These are phyloP conservation scores for Meteorus cinctellus DNA, from an alignment of 2,888 invertebrate species.

Conservation along the genomic window DNA sequence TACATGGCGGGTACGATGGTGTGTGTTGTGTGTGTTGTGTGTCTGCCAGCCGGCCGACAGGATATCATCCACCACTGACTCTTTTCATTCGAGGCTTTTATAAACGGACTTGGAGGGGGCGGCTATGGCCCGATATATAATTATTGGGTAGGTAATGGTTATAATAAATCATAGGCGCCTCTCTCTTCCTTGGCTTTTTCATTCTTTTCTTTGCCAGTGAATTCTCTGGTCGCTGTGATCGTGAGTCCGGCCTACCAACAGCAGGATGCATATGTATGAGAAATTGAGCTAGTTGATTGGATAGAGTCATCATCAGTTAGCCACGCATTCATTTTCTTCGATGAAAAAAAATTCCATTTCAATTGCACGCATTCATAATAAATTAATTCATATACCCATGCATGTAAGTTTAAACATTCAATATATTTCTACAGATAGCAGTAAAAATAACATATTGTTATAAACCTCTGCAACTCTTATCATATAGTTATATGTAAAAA, in stretches of 20 bases:
- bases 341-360: slow-evolving; percentile 10
- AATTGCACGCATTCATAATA: neutral
- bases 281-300: slow-evolving; percentile 70
- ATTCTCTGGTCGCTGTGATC: slow-evolving; percentile 2
- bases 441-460: too few species aligned
- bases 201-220: slow-evolving; percentile 43
- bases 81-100: slow-evolving; percentile 54
- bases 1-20: slow-evolving; percentile 19
- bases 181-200: slow-evolving; percentile 59
- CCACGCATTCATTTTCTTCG: slow-evolving; percentile 49
- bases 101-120: slow-evolving; percentile 64
- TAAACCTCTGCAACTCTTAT: too few species aligned
- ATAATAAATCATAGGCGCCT: slow-evolving; percentile 73
- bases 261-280: slow-evolving; percentile 68
- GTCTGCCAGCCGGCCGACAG: slow-evolving; percentile 59
- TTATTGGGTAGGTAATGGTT: slow-evolving; percentile 71
- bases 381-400: too few species aligned
- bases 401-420: too few species aligned
- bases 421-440: too few species aligned
- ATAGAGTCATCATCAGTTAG: slow-evolving; percentile 68
- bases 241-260: slow-evolving; percentile 61
- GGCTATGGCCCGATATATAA: slow-evolving; percentile 72
- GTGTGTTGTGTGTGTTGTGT: slow-evolving; percentile 14
- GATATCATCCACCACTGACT: slow-evolving; percentile 66
- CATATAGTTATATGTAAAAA: too few species aligned